Conservation (phyloP, 2,888 invertebrate species). For the Crepidodera aurea region DNA sequence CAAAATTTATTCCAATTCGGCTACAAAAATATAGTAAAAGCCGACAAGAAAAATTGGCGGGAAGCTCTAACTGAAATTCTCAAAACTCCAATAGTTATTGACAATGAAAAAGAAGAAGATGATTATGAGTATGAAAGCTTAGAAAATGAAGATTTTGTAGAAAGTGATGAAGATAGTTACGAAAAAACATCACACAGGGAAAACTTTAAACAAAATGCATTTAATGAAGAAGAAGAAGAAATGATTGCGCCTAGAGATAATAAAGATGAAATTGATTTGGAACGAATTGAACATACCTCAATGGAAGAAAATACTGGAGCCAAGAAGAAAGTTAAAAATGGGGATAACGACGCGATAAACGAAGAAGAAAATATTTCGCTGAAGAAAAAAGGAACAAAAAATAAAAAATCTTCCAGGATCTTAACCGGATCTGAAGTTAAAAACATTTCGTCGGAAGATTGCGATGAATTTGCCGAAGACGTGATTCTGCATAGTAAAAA, state of each 20-base stretch:
- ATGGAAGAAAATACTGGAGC: constrained; percentile 18
- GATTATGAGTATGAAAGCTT: constrained; percentile 10
- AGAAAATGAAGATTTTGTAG: constrained; percentile 12
- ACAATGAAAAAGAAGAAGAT: constrained; percentile 20
- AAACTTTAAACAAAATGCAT: neutral
- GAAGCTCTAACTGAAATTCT: constrained; percentile 12
- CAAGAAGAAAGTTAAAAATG: constrained; percentile 21
- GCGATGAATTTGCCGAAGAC: neutral
- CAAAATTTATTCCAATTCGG: constrained; percentile 53
- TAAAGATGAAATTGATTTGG: constrained; percentile 14
- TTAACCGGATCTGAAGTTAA: neutral
- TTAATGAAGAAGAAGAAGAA: no score
- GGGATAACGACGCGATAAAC: neutral
- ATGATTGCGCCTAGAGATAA: neutral
- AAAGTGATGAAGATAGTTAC: constrained; percentile 32
- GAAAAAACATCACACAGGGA: neutral
- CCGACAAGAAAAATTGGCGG: constrained; percentile 44
- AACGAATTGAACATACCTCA: neutral
- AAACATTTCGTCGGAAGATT: neutral
- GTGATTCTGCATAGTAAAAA: no score
- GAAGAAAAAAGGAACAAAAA: neutral
- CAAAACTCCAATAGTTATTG: neutral
- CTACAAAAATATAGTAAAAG: constrained; percentile 49
- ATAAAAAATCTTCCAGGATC: neutral
- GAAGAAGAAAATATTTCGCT: neutral